These are phyloP conservation scores for Alexandromys oeconomus DNA, from an alignment of 2,797 vertebrate species.

Conservation along the genomic window DNA sequence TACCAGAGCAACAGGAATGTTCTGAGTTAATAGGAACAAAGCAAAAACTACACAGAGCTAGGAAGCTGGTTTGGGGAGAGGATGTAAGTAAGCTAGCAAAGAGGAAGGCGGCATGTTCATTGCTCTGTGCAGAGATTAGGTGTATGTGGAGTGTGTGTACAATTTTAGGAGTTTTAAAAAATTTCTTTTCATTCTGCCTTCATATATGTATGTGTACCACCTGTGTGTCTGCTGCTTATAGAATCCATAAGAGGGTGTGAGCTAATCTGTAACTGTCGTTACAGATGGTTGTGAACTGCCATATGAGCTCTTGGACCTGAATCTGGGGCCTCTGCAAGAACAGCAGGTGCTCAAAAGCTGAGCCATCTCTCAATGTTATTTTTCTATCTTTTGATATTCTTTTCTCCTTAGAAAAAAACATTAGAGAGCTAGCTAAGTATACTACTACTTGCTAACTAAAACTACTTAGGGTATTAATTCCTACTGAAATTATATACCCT, in stretches of 20 bases:
- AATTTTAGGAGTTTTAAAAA: background rate
- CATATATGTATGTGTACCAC: background rate
- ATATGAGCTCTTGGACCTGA: background rate
- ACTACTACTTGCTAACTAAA: conserved; percentile 28
- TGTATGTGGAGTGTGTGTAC: background rate
- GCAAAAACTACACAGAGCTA: background rate
- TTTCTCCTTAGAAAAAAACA: conserved; percentile 43
- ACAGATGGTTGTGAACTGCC: background rate
- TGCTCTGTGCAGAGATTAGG: background rate
- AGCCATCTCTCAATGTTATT: background rate
- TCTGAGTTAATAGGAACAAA: background rate
- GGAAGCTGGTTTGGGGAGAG: background rate
- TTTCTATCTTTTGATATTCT: background rate
- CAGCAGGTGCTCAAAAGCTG: background rate
- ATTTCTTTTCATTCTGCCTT: background rate
- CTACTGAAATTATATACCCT: background rate
- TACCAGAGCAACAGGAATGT: background rate
- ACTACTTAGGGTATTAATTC: background rate
- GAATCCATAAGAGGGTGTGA: background rate
- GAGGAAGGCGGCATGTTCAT: background rate
- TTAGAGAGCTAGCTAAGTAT: background rate
- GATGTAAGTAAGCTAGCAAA: background rate
- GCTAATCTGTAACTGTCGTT: background rate
- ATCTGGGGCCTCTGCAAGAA: background rate
- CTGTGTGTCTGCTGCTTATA: background rate